Evolutionary conservation across 1,140 invertebrate species (phyloP), one percentile per base, ranked within the genome.

Genomic region (Drosophila orosa): DNA sequence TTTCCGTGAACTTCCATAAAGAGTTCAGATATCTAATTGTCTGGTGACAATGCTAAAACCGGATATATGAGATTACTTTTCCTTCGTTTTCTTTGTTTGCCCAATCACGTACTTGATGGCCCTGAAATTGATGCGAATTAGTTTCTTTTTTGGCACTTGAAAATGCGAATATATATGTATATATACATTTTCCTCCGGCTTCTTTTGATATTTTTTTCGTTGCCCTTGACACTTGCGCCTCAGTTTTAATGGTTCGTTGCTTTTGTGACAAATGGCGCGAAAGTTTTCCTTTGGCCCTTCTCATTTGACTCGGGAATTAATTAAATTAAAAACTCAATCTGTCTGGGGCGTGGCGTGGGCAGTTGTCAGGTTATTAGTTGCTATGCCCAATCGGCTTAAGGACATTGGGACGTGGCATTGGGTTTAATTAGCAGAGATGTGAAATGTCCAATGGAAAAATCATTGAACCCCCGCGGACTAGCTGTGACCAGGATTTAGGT

Each of bases 51-150:
- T 25, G 47, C 33, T 10, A 7, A 40, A 19, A 10, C 56, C 69
- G 67, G 67, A 73, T 73, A 61, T 54, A 45, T 25, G 17, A 45
- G 39, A 52, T 55, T 40, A 48, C 29, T 68, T 68, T 52, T 40
- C 52, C 40, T 45, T 60, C 29, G 27, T 12, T 63, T 42, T 44
- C 59, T 48, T 60, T 62, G 66, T 54, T 24, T 56, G 54, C 42
- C 48, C 72, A 76, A 80, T 84, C 52, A 71, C 52, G 57, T 60
- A 62, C 80, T 78, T 63, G 66, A 80, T 85, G 78, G 72, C 31
- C 63, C 65, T 79, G 75, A 83, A 83, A 73, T 76, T 84, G 50
- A 85, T 79, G 76, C 39, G 59, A 79, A 67, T 79, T 58, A 57
- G 62, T 56, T 55, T 35, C 31, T 58, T 35, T 31, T 62, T 48